Evolutionary conservation across 2,888 invertebrate species (phyloP), one percentile per base, ranked within the genome.

Genomic region (Aleiodes testaceus): DNA sequence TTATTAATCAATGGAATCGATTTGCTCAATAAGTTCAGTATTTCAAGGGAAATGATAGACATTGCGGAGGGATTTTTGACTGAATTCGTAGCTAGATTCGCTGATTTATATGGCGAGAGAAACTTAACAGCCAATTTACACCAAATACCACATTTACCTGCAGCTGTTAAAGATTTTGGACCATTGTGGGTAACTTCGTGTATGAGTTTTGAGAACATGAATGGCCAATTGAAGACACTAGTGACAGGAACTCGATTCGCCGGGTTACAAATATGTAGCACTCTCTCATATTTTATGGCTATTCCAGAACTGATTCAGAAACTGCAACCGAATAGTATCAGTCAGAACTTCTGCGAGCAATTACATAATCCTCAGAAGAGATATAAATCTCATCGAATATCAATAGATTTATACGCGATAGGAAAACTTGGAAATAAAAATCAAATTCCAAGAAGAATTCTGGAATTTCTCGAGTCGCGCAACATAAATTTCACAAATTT

Each of bases 181-280:
- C 47, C 63, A 44, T 20, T 63, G 16, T 47, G 47, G 20, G 18
- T 44, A 3, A 63, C 63, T 20, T 63, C 45, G 1, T 63, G 63
- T 22, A 45, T 63, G 1, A 9, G 22, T 4, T 47, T 44, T 18
- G 63, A 63, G 18, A 44, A 63, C 18, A 20, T 26, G 4, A 63
- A 63, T 20, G 47, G 63, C 2, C 11, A 42, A n/a, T 45, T 44
- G 20, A 63, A 44, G 14, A 44, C 11, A 20, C 12, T 63, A 5
- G 47, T 22, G 6, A 44, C 18, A 18, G 63, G 63, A 12, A 63
- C 63, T 16, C 14, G 16, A 12, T 63, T 47, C 12, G 42, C 44
- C 45, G 44, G 42, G 0, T 45, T 44, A 20, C 63, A 63, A 63
- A 63, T 63, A 61, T 69, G 65, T 63, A 70, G 65, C 53, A 64